These are phyloP conservation scores for Salmo trutta DNA, from an alignment of 2,797 vertebrate genomes.

Conservation along the genomic window DNA sequence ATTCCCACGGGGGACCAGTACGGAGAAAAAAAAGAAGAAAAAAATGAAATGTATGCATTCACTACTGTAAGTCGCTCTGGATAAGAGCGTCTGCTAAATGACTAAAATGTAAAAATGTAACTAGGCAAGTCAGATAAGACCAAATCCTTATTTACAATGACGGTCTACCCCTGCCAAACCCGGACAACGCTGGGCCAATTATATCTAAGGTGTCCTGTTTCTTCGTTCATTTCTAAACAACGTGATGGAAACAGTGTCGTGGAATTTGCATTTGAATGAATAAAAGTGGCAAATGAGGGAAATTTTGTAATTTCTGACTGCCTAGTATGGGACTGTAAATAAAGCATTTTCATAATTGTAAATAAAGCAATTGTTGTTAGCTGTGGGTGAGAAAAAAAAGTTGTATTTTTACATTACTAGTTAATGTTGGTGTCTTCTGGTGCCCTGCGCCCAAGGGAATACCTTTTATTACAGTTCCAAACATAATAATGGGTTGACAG, in stretches of 20 bases:
- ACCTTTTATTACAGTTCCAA: background rate
- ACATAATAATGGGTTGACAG: background rate
- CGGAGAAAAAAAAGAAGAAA: too few relatives aligned
- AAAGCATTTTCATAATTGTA: background rate
- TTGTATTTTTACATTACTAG: background rate
- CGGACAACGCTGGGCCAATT: background rate
- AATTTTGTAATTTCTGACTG: background rate
- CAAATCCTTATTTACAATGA: too few relatives aligned
- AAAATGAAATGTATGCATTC: too few relatives aligned
- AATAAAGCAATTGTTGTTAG: background rate
- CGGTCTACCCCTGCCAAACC: too few relatives aligned
- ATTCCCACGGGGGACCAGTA: too few relatives aligned
- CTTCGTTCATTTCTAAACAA: background rate
- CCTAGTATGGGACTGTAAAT: background rate
- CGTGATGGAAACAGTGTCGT: background rate
- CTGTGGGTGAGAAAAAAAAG: background rate
- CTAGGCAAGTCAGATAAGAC: too few relatives aligned
- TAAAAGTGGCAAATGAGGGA: background rate
- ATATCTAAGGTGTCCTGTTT: background rate
- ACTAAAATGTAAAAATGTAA: too few relatives aligned
- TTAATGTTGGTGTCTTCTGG: background rate
- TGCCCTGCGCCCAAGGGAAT: background rate
- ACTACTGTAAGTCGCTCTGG: too few relatives aligned
- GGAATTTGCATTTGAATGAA: background rate
- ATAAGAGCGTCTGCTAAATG: too few relatives aligned